Base-by-base conservation (phyloP, 1,140 invertebrate species). In the Drosophila kepulauana region DNA sequence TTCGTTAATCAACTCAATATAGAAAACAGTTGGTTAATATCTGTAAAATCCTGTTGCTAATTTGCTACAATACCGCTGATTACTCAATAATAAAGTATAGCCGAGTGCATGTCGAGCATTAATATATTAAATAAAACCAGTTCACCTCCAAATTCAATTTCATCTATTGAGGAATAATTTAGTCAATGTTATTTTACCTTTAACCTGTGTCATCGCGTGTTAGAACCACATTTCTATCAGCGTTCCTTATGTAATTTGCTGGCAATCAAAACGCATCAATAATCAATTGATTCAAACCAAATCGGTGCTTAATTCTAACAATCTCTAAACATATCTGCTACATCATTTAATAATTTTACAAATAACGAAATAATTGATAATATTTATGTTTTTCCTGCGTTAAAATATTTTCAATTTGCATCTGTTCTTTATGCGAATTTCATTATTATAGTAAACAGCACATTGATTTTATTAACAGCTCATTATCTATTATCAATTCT, bases 241-340 rank as follows among this genome's bases (percentile, higher is more conserved):
- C 35, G 0, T 25, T 6, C 10, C 15, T 52, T 20, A 25, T 41
- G 52, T 45, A 66, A 48, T 73, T 74, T 49, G 56, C 73, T 80
- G 84, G 73, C 84, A 87, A 88, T 87, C 84, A 87, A 88, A 87
- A 87, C 84, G 84, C 84, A 88, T 88, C 80, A 74, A 49, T 85
- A 88, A 88, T 87, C 84, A 87, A 87, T 87, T 87, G 84, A 88
- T 87, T 87, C 84, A 82, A 81, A 88, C 77, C 71, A 70, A 66
- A 71, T 52, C 58, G 46, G 62, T 61, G 45, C 67, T 61, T 64
- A 76, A 70, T 75, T 87, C 70, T 82, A 75, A 86, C 82, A 10
- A 11, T 10, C 6, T 20, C 11, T 20, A 1, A 6, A 38, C 20
- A 25, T 25, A 25, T 25, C 3, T 25, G 4, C 20, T 25, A 25